Percentiles rank a stretch among this genome's conserved stretches.
Evolutionary conservation across 1,140 invertebrate genomes (phyloP).

Genomic region (Telenomus remus): DNA sequence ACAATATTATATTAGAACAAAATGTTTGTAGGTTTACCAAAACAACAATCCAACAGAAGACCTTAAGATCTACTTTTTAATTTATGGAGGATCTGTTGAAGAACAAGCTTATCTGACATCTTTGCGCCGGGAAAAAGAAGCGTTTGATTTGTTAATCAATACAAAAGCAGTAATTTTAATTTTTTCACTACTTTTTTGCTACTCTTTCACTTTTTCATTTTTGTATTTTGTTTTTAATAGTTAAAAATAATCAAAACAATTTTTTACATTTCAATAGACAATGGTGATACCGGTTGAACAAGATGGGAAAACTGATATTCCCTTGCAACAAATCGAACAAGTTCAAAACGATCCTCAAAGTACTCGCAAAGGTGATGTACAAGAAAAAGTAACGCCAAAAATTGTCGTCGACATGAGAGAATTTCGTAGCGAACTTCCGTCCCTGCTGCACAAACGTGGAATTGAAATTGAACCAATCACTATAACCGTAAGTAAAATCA

Average conservation of each 20-base stretch:
- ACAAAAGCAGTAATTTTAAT: conserved; percentile 86
- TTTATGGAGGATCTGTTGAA: conserved; percentile 93
- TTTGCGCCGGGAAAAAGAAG: conserved; percentile 92
- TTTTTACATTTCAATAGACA: conserved; percentile 77
- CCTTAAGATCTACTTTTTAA: conserved; percentile 90
- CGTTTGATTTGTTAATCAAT: conserved; percentile 93
- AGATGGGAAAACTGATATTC: conserved; percentile 87
- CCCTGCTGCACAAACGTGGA: conserved; percentile 93
- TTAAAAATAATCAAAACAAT: background rate
- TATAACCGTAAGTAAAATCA: conserved; percentile 80
- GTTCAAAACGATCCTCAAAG: conserved; percentile 69
- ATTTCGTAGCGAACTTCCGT: conserved; percentile 96
- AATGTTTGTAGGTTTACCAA: conserved; percentile 81
- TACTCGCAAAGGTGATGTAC: conserved; percentile 81
- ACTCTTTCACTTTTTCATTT: no score
- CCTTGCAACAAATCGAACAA: conserved; percentile 74
- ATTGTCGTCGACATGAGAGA: conserved; percentile 98
- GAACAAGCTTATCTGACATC: conserved; percentile 96
- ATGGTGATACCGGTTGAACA: conserved; percentile 95
- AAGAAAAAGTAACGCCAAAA: conserved; percentile 71
- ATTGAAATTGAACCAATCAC: conserved; percentile 95
- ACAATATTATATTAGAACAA: no score
- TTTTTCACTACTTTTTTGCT: conserved; percentile 1
- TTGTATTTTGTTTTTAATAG: background rate
- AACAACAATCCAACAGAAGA: conserved; percentile 77